These are phyloP conservation scores for Oscheius sp. DNA, from an alignment of 2,888 invertebrate species.

Conservation along the genomic window DNA sequence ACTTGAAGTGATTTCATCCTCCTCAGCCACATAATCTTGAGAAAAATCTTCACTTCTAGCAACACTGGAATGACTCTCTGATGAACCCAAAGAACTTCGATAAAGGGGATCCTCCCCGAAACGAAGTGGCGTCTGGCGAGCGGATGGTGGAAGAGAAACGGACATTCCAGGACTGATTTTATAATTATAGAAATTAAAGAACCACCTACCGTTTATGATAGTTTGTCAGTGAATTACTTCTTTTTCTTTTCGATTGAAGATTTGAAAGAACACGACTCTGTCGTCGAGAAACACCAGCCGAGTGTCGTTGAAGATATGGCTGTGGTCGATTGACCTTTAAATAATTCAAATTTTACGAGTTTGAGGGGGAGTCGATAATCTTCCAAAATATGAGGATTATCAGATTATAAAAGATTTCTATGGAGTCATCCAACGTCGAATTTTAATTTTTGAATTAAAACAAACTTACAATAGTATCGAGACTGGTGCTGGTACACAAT, in stretches of 20 bases:
- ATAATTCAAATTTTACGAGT: not conserved
- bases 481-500: conserved; percentile 46
- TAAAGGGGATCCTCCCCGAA: conserved; percentile 48
- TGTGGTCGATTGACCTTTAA: conserved; percentile 45
- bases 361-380: no score
- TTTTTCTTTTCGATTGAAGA: conserved; percentile 46
- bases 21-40: conserved; percentile 47
- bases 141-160: conserved; percentile 52
- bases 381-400: no score
- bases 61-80: conserved; percentile 49
- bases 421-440: no score
- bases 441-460: not conserved
- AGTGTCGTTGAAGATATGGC: conserved; percentile 45
- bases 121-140: conserved; percentile 51
- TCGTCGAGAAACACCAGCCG: conserved; percentile 46
- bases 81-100: conserved; percentile 41
- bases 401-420: no score
- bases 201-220: conserved; percentile 46
- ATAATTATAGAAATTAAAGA: not conserved
- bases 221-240: conserved; percentile 50
- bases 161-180: conserved; percentile 45
- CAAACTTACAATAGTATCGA: conserved; percentile 43
- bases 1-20: conserved; percentile 38
- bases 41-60: conserved; percentile 48
- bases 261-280: conserved; percentile 44